Conservation (phyloP, 1,140 invertebrate species). For the Drosophila baimaii region DNA sequence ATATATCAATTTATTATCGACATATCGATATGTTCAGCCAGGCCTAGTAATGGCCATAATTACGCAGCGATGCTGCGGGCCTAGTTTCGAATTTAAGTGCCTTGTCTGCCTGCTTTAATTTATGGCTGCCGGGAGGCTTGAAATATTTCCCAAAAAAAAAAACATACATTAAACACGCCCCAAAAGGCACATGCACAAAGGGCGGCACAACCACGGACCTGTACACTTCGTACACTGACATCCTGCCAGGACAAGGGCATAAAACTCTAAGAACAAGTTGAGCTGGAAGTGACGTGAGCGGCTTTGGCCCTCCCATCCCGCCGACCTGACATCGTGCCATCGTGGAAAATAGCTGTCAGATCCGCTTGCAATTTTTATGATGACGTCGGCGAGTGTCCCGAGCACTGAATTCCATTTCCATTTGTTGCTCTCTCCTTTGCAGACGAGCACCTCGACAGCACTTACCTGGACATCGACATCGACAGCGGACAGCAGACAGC, state of each 20-base stretch:
- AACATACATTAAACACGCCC: background rate
- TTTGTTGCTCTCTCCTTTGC: conserved; percentile 29
- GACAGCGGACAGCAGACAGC: conserved; percentile 2
- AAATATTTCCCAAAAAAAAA: too few species aligned
- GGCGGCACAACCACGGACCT: too few species aligned
- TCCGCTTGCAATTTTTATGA: conserved; percentile 31
- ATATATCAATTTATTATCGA: too few species aligned
- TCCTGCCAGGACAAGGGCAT: conserved; percentile 29
- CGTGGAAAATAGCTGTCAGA: conserved; percentile 37
- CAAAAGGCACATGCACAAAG: background rate
- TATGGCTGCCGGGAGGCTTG: background rate
- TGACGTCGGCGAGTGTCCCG: conserved; percentile 15
- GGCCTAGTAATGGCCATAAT: too few species aligned
- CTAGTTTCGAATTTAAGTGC: background rate
- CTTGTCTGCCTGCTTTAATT: background rate
- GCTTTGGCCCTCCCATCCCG: conserved; percentile 10
- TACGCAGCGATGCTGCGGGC: too few species aligned
- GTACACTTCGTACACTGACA: too few species aligned
- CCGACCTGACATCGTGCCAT: conserved; percentile 7
- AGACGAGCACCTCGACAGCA: conserved; percentile 56
- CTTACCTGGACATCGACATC: conserved; percentile 35
- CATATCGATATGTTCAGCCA: too few species aligned
- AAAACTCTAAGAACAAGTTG: conserved; percentile 45
- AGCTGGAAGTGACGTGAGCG: conserved; percentile 50
- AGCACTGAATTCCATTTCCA: conserved; percentile 23